Evolutionary conservation across 92 coral and sea anemone genomes (phyloP).

Genomic region (Anthopleura xanthogrammica): DNA sequence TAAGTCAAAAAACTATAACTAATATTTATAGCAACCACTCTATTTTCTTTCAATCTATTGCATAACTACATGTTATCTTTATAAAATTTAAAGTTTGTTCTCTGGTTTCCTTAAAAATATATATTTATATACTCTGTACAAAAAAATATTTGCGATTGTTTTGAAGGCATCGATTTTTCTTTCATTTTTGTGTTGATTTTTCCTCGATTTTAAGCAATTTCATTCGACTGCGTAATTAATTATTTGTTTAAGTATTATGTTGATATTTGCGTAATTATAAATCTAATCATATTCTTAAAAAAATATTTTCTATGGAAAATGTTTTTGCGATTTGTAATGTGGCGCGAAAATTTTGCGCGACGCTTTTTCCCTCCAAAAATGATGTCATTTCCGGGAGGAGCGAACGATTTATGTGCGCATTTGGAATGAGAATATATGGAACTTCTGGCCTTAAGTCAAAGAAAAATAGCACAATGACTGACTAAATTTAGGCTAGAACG

Average conservation of each 20-base stretch:
- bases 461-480: not conserved
- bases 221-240: not conserved
- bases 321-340: not conserved
- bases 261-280: not conserved
- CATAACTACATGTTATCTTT: not conserved
- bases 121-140: constrained; percentile 3
- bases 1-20: too few relatives aligned
- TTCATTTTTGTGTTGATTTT: not conserved
- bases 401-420: not conserved
- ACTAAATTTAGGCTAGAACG: too few relatives aligned
- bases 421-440: not conserved
- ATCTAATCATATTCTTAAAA: not conserved
- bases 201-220: not conserved
- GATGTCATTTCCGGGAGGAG: not conserved
- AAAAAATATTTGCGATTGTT: constrained; percentile 3
- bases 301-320: not conserved
- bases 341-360: not conserved
- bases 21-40: not conserved
- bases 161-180: not conserved
- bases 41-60: not conserved
- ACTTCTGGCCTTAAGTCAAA: not conserved
- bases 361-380: not conserved
- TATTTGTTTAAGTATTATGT: not conserved
- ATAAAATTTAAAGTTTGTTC: constrained; percentile 1
- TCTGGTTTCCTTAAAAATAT: constrained; percentile 3